Evolutionary conservation across 2,113 vertebrate genomes (phyloP), one percentile per base, ranked within the genome.

Genomic region (Hypocryptadius cinnamomeus): DNA sequence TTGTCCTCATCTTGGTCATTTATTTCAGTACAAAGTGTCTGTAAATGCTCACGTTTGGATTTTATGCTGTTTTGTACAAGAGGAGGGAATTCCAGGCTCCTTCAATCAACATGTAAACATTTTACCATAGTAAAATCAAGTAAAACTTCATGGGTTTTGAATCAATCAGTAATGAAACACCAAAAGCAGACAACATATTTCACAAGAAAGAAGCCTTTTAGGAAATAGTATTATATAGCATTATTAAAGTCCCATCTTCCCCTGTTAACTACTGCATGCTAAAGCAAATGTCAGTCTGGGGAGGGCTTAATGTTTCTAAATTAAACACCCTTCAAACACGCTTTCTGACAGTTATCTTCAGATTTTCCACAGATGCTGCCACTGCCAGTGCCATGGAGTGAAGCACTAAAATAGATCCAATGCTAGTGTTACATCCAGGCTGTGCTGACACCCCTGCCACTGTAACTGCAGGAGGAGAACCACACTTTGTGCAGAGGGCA

Each of bases 331-430:
- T 95, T 92, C 95, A 86, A 90, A 80, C 63, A 70, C 3, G 3
- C 92, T 95, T 95, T 85, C 78, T 96, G 87, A 82, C 87, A 93
- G 89, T 87, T 91, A 91, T 87, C 91, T 91, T 79, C 68, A 11
- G 63, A 44, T 93, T 93, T 91, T 83, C 87, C 87, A 94, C 85
- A 95, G 91, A 94, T 95, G 89, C 91, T 87, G 91, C 88, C 77
- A 80, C 85, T 78, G 79, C 65, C 77, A 80, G 82, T 73, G 79
- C 65, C 83, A 88, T n/a, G 3, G 84, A 89, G 87, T 24, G 25
- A 77, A 70, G 66, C 78, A 92, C 85, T 73, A 93, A 92, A 92
- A 96, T 64, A 93, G 91, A 92, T 71, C 48, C 44, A 85, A 35
- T 3, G 19, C 54, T 45, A 4, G 30, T 70, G 66, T 69, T 78